These are phyloP conservation scores for Phalacrocorax pelagicus DNA, from an alignment of 2,113 vertebrate species.

Conservation along the genomic window DNA sequence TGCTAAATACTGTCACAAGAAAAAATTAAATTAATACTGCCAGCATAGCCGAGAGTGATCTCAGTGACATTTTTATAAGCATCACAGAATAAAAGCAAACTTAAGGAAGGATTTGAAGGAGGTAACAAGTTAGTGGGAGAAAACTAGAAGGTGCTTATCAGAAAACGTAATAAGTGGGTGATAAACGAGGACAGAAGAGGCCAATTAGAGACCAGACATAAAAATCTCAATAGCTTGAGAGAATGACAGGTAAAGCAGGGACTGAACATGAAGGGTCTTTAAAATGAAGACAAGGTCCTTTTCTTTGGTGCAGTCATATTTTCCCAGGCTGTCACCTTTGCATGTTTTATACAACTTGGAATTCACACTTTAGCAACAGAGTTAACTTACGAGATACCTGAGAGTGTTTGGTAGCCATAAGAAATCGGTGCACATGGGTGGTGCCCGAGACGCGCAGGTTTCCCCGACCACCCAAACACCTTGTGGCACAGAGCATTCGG, in stretches of 20 bases:
- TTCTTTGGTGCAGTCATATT: not conserved
- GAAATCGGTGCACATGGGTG: not conserved
- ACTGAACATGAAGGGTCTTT: not conserved
- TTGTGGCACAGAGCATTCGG: not conserved
- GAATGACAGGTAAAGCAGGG: not conserved
- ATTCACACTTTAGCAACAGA: not conserved
- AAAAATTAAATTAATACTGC: not conserved
- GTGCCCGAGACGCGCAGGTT: not conserved
- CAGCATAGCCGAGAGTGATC: not conserved
- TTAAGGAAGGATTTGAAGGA: not conserved
- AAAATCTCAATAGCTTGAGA: not conserved
- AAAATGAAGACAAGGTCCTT: not conserved
- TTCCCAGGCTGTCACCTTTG: not conserved
- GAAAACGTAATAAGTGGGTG: not conserved
- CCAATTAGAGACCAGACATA: not conserved
- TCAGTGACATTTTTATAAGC: not conserved
- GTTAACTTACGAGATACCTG: not conserved
- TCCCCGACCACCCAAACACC: not conserved
- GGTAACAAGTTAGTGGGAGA: not conserved
- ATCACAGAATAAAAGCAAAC: not conserved
- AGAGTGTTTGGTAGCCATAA: not conserved
- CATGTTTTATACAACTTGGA: not conserved
- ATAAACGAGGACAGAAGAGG: not conserved
- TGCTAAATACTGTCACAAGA: not conserved
- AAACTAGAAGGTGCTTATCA: not conserved